Evolutionary conservation across 1,140 invertebrate species (phyloP).

Genomic region (Delia radicum): DNA sequence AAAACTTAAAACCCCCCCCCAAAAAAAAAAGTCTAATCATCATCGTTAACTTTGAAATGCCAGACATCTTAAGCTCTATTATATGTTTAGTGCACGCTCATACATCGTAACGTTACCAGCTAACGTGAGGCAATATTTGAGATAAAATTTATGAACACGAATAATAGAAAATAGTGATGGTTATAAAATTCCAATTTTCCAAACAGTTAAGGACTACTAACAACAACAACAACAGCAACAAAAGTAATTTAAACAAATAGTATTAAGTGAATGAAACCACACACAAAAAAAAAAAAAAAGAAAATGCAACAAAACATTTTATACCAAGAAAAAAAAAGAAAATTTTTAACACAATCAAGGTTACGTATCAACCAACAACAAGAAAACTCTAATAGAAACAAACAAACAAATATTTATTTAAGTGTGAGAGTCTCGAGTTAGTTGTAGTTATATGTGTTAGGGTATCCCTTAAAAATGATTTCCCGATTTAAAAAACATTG

Average conservation of each 20-base stretch:
- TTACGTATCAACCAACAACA: neutral
- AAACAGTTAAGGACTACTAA: neutral
- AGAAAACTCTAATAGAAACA: neutral
- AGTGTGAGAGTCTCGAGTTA: too few species aligned
- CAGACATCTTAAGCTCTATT: constrained; percentile 20
- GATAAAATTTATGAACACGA: constrained; percentile 20
- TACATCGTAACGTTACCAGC: neutral
- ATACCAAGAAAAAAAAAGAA: neutral
- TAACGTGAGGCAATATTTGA: constrained; percentile 19
- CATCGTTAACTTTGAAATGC: neutral
- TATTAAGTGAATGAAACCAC: too few species aligned
- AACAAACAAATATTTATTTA: neutral
- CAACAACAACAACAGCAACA: neutral
- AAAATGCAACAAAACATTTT: neutral
- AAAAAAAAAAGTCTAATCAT: neutral
- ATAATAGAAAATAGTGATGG: neutral
- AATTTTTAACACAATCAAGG: constrained; percentile 4
- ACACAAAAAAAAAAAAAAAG: neutral
- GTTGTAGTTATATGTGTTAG: too few species aligned
- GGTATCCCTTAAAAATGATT: too few species aligned
- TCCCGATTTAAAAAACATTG: too few species aligned
- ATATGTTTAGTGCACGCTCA: neutral
- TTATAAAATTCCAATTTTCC: constrained; percentile 1
- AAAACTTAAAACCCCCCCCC: too few species aligned
- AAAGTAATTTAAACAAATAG: neutral